phyloP scores from a whole-genome alignment of 2,113 vertebrate genomes.

The Tautogolabrus adspersus region DNA sequence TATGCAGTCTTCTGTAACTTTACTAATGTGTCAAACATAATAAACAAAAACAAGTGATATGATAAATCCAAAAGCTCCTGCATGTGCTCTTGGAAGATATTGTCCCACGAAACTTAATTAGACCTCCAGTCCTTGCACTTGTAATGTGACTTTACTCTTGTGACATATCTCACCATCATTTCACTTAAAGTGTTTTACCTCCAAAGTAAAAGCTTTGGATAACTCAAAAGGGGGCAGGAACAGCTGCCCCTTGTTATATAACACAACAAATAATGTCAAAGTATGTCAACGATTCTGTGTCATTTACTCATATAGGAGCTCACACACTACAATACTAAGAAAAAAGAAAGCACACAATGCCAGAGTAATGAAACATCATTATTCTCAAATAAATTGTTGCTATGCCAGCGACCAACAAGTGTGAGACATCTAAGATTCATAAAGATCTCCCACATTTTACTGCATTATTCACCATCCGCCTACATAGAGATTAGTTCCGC shows the following conservation, averaged over 20 bases:
- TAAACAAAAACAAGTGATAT: neutral
- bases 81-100: neutral
- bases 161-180: neutral
- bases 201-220: neutral
- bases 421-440: constrained; percentile 79
- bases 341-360: constrained; percentile 7
- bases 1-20: neutral
- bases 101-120: too few species aligned
- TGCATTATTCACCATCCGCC: constrained; percentile 83
- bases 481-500: constrained; percentile 81
- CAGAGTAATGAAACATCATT: constrained; percentile 13
- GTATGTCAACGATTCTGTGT: neutral
- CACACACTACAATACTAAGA: neutral
- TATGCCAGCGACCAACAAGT: constrained; percentile 67
- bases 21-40: neutral
- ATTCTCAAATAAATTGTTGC: constrained; percentile 43
- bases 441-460: constrained; percentile 82
- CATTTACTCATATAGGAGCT: neutral
- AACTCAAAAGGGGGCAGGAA: neutral
- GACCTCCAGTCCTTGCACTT: neutral
- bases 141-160: neutral
- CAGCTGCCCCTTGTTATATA: neutral
- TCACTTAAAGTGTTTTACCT: too few species aligned
- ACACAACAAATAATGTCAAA: neutral
- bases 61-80: neutral